Conservation (phyloP, 2,888 invertebrate genomes). For the Drosophila yooni region DNA sequence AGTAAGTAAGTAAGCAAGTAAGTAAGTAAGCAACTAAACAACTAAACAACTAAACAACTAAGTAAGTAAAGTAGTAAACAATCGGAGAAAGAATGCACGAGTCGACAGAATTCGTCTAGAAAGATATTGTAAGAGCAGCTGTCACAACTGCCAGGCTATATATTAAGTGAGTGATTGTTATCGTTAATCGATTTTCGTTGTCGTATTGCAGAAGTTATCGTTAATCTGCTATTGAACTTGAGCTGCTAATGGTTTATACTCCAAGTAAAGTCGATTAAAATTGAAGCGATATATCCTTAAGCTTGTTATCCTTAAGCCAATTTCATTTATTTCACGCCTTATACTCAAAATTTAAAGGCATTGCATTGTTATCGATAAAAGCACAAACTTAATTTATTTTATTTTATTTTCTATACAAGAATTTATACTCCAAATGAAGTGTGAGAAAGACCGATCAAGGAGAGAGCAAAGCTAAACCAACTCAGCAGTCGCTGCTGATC, state of each 20-base stretch:
- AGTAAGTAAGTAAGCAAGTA: too few relatives aligned
- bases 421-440: not conserved
- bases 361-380: not conserved
- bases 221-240: too few relatives aligned
- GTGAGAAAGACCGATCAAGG: too few relatives aligned
- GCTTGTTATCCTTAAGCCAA: not conserved
- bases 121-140: not conserved
- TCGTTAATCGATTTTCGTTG: not conserved
- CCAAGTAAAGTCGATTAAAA: not conserved
- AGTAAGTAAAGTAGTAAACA: conserved; percentile 14
- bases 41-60: not conserved
- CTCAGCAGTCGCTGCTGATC: not conserved
- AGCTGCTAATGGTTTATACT: not conserved
- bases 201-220: too few relatives aligned
- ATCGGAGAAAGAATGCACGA: not conserved
- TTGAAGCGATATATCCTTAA: not conserved
- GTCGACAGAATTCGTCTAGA: not conserved
- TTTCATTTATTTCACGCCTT: not conserved
- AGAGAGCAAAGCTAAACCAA: not conserved
- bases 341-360: too few relatives aligned
- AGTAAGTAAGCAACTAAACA: too few relatives aligned
- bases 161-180: not conserved
- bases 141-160: not conserved
- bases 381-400: too few relatives aligned
- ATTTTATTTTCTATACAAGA: not conserved